Base-by-base conservation (phyloP, 1,140 invertebrate species). In the Ericerus pela region DNA sequence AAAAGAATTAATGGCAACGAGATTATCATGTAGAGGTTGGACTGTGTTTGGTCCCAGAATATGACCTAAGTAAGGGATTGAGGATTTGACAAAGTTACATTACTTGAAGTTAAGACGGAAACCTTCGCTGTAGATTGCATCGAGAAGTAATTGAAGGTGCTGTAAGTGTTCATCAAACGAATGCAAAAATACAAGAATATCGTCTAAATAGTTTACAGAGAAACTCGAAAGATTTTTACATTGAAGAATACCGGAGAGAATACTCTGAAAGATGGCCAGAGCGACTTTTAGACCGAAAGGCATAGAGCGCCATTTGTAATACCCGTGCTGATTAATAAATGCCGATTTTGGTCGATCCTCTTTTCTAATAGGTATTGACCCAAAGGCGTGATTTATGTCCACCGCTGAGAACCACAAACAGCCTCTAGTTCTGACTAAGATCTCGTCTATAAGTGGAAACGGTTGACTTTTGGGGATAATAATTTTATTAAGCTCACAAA, bases 231-330 rank as follows among this genome's bases (percentile, higher is more conserved):
- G 52, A 58, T 38, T 27, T 29, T 59, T 18, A 41, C 27, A 53
- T 43, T 58, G 38, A 20, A 57, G 22, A 53, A 36, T 41, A 4
- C n/a, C 37, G 18, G 28, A 41, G 53, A 65, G 51, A 36, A 65
- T 61, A 51, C 70, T n/a, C n/a, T n/a, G n/a, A 72, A 67, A 65
- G 67, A 73, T 12, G 70, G 66, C 14, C 67, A 72, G 2, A 69
- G 72, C n/a, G n/a, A n/a, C n/a, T n/a, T n/a, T n/a, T n/a, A n/a
- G n/a, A n/a, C n/a, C n/a, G n/a, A n/a, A n/a, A n/a, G n/a, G n/a
- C n/a, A n/a, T n/a, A n/a, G n/a, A n/a, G n/a, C n/a, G n/a, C n/a
- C n/a, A n/a, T n/a, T 1, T 69, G 60, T 36, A 68, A 54, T 67
- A 62, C 10, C 67, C 65, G 38, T 67, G 59, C 43, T 69, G 66